Conservation (phyloP, 2,113 vertebrate species). For the Ammodramus savannarum region DNA sequence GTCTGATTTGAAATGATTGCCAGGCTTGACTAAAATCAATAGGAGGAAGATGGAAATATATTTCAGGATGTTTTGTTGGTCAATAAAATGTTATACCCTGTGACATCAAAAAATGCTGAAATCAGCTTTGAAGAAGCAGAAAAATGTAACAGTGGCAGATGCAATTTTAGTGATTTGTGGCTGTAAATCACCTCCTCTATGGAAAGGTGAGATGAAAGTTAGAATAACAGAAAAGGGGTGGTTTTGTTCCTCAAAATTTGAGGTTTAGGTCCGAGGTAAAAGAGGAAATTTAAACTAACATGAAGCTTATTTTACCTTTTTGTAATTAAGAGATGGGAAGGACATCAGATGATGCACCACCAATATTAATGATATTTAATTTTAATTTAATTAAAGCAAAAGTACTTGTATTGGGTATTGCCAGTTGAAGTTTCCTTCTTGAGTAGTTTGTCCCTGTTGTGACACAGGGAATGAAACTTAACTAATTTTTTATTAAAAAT, state of each 20-base stretch:
- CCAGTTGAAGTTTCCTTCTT: neutral
- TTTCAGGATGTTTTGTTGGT: slow-evolving; percentile 50
- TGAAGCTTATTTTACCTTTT: neutral
- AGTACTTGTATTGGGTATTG: neutral
- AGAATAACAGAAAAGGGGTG: neutral
- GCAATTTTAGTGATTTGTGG: slow-evolving; percentile 20
- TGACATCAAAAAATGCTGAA: slow-evolving; percentile 41
- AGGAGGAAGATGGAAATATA: slow-evolving; percentile 45
- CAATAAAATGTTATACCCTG: slow-evolving; percentile 44
- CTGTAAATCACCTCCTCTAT: neutral
- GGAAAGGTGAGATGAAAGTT: neutral
- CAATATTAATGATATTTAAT: neutral
- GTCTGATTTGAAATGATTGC: slow-evolving; percentile 47
- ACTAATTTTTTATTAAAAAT: neutral
- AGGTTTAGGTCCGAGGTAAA: neutral
- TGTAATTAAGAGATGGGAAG: neutral
- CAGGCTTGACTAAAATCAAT: slow-evolving; percentile 43
- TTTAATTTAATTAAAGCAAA: neutral
- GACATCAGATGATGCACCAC: neutral
- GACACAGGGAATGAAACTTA: neutral
- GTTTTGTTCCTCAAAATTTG: neutral
- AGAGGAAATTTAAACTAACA: neutral
- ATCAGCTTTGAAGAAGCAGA: slow-evolving; percentile 25
- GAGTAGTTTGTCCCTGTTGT: neutral
- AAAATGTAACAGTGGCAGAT: neutral